phyloP scores from a whole-genome alignment of 2,113 vertebrate genomes.

The Syngnathus scovelli region DNA sequence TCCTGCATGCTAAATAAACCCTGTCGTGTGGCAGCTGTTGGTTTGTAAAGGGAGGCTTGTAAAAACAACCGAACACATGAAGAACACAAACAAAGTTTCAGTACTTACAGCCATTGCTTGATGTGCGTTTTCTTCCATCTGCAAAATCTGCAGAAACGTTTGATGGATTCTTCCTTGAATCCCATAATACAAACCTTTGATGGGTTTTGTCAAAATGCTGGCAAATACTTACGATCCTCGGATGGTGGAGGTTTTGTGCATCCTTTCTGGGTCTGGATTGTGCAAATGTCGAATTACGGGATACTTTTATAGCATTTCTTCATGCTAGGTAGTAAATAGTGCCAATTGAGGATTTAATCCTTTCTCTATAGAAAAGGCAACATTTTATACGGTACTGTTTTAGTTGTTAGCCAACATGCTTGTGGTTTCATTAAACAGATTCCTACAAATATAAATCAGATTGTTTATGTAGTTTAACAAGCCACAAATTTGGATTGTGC shows the following conservation, averaged over 20 bases:
- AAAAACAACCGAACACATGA: conserved; percentile 27
- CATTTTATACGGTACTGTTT: neutral
- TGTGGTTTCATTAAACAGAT: neutral
- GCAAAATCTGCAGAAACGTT: neutral
- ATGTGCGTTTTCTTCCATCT: neutral
- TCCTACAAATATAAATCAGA: neutral
- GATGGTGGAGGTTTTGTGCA: no score
- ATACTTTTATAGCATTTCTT: neutral
- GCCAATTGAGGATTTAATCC: neutral
- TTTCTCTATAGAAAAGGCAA: neutral
- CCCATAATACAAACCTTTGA: no score
- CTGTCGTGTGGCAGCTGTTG: conserved; percentile 27
- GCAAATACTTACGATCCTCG: no score
- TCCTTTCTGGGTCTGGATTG: no score
- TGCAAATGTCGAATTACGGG: no score
- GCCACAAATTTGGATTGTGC: neutral
- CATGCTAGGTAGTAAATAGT: neutral
- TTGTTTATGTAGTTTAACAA: neutral
- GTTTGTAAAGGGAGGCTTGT: conserved; percentile 28
- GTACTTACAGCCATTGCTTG: neutral
- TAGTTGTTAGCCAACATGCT: neutral
- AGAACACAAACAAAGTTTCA: conserved; percentile 11
- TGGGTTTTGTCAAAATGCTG: no score
- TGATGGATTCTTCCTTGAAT: no score
- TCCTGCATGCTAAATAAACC: conserved; percentile 56